Base-by-base conservation (phyloP, 2,888 invertebrate species). In the Masnerella sp. region DNA sequence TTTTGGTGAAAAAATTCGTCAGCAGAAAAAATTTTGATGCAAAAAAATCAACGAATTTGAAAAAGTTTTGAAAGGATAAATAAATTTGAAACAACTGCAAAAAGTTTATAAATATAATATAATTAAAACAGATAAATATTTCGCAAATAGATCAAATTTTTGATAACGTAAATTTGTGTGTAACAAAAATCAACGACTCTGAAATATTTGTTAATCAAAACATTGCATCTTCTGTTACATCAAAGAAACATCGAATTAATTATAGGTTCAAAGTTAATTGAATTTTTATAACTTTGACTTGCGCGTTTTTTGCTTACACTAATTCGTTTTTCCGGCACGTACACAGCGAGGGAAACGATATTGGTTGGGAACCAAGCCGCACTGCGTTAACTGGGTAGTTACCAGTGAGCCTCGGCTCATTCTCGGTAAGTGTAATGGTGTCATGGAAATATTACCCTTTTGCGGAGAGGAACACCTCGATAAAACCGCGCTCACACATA, bases 201-300 rank as follows among this genome's bases (percentile, higher is more conserved):
- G n/a, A n/a, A n/a, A n/a, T n/a, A n/a, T n/a, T n/a, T n/a, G 78
- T 83, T 82, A 81, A 82, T 30, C 25, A 25, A 22, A n/a, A n/a
- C n/a, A n/a, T n/a, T n/a, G n/a, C n/a, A n/a, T n/a, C n/a, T n/a
- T n/a, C n/a, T n/a, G n/a, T 83, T 79, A 79, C 76, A 67, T 79
- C 79, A 80, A 82, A 81, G 82, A 82, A 83, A 83, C 82, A 82
- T 80, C 72, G 79, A 83, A 83, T 83, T 82, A 81, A 83, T 83
- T 82, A 82, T 80, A 83, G 83, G 78, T 79, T 79, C 78, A 49
- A 80, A 78, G 82, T 83, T 83, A 83, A 83, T 83, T 83, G 84
- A 84, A 84, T 83, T 83, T 84, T 84, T 82, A 82, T 82, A 83
- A 82, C 80, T 77, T 76, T 78, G 78, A 74, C 49, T 61, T 65